Conservation (phyloP, 1,140 invertebrate genomes). For the Heterodera schachtii region DNA sequence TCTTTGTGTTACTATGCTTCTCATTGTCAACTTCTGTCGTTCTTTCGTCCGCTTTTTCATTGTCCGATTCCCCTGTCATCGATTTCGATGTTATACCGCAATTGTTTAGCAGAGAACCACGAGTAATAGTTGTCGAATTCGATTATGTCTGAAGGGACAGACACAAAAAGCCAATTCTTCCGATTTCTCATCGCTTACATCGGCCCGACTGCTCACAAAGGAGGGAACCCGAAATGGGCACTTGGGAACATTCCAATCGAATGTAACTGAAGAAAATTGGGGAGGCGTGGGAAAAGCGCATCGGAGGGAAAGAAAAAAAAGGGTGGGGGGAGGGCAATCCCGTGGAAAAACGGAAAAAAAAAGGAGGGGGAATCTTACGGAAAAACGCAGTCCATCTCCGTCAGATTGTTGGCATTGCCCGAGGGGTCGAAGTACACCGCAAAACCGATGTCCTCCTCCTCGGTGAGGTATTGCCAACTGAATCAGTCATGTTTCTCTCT, state of each 20-base stretch:
- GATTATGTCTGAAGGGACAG: constrained; percentile 56
- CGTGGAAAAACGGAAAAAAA: too few relatives aligned
- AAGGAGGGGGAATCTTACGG: too few relatives aligned
- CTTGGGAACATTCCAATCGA: constrained; percentile 61
- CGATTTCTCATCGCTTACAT: too few relatives aligned
- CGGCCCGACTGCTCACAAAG: constrained; percentile 56
- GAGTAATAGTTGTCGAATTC: constrained; percentile 65
- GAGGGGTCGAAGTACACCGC: constrained; percentile 60
- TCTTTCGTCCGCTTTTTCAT: neutral
- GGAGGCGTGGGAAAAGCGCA: neutral
- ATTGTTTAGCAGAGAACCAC: constrained; percentile 64
- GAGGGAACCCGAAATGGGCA: constrained; percentile 59
- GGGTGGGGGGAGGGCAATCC: too few relatives aligned
- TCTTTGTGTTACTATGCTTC: neutral
- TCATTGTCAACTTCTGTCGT: neutral
- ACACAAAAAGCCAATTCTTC: constrained; percentile 30
- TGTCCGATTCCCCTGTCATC: constrained; percentile 45
- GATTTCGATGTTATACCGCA: constrained; percentile 65
- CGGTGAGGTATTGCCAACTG: constrained; percentile 65
- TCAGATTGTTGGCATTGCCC: constrained; percentile 56
- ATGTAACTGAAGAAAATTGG: constrained; percentile 49
- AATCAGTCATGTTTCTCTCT: constrained; percentile 17
- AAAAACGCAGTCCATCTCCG: constrained; percentile 64
- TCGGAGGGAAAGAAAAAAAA: neutral
- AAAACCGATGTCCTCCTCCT: constrained; percentile 64